Conservation (phyloP, 2,888 invertebrate genomes). For the Amphipoea oculea region DNA sequence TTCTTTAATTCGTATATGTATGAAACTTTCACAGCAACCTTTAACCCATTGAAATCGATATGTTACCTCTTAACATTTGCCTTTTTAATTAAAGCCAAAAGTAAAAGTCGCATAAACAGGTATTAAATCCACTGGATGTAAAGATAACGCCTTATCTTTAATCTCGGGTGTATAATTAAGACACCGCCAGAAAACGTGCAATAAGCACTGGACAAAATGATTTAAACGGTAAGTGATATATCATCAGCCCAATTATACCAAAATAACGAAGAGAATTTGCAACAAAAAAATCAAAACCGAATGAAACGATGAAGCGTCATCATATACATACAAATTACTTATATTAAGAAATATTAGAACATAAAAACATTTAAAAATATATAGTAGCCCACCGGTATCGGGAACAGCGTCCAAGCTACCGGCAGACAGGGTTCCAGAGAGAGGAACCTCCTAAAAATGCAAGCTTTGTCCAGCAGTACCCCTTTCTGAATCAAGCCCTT, state of each 20-base stretch:
- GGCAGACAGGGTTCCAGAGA: no score
- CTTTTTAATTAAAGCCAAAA: constrained; percentile 46
- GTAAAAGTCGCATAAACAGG: constrained; percentile 24
- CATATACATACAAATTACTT: no score
- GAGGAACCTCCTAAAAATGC: no score
- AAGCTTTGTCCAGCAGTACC: no score
- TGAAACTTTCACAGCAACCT: background rate
- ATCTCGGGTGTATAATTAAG: constrained; percentile 35
- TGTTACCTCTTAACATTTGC: constrained; percentile 29
- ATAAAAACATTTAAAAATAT: no score
- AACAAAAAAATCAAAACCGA: no score
- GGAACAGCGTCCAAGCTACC: no score
- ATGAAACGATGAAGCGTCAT: no score
- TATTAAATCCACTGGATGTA: constrained; percentile 17
- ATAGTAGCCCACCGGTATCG: no score
- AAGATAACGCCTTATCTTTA: constrained; percentile 35
- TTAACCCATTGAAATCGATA: constrained; percentile 31
- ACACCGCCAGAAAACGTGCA: constrained; percentile 6
- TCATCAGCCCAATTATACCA: background rate
- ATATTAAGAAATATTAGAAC: no score
- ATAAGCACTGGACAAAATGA: constrained; percentile 5
- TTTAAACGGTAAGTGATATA: constrained; percentile 18
- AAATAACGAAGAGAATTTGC: background rate
- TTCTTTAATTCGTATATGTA: background rate
- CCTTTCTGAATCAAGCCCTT: no score